Percentiles rank a stretch among this genome's conserved stretches.
These are phyloP conservation scores for Neodon shergylaensis DNA, from an alignment of 2,113 vertebrate species.

Conservation along the genomic window DNA sequence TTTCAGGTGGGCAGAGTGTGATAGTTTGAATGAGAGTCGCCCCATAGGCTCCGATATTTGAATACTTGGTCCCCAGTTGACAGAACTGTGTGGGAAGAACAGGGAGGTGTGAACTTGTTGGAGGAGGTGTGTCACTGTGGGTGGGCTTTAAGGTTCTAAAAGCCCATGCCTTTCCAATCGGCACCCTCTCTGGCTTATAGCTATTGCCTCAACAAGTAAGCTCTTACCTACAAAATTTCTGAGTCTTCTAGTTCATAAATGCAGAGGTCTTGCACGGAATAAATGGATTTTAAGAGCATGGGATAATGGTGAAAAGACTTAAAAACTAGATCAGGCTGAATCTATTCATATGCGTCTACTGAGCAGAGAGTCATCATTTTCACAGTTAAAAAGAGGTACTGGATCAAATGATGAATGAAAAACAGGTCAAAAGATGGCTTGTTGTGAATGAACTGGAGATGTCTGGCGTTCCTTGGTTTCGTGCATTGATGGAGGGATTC, in stretches of 20 bases:
- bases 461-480: neutral
- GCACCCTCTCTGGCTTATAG: neutral
- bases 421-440: neutral
- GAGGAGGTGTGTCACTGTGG: neutral
- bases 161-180: neutral
- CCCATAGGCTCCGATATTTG: neutral
- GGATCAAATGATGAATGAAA: neutral
- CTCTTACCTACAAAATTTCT: neutral
- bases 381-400: neutral
- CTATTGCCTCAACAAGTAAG: neutral
- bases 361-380: neutral
- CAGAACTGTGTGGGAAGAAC: neutral
- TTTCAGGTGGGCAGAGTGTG: neutral
- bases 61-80: neutral
- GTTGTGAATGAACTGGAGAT: neutral
- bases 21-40: neutral
- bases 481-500: neutral
- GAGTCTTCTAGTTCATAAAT: neutral
- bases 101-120: neutral
- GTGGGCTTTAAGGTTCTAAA: neutral
- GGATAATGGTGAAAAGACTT: neutral
- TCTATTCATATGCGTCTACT: neutral
- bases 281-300: neutral
- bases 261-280: neutral
- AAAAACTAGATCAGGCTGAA: neutral